Evolutionary conservation across 2,113 vertebrate species (phyloP).

Genomic region (Vireo altiloquus): DNA sequence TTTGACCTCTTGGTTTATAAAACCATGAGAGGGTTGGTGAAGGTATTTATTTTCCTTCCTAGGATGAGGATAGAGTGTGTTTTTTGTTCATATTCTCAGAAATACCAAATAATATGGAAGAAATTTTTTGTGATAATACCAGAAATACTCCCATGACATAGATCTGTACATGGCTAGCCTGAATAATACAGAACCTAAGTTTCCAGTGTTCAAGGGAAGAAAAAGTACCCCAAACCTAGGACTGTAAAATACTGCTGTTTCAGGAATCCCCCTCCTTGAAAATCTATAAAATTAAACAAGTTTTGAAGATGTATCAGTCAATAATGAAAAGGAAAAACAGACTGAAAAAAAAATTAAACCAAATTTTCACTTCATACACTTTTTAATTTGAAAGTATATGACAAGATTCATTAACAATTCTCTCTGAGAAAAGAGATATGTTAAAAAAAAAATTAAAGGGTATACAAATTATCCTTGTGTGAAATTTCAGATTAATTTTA

Average conservation of each 20-base stretch:
- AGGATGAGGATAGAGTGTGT: neutral
- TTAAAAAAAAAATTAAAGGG: neutral
- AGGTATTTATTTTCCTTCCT: neutral
- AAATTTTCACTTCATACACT: neutral
- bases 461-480: neutral
- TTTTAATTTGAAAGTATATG: neutral
- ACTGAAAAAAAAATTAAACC: neutral
- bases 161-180: neutral
- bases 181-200: neutral
- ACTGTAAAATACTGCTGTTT: neutral
- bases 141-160: neutral
- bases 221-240: neutral
- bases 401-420: neutral
- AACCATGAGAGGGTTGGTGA: neutral
- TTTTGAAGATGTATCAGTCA: neutral
- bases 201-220: neutral
- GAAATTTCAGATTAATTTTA: slow-evolving; percentile 14
- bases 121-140: neutral
- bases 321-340: neutral
- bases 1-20: neutral
- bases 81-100: neutral
- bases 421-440: neutral
- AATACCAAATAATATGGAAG: neutral
- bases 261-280: neutral
- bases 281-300: neutral